phyloP scores from a whole-genome alignment of 2,888 invertebrate species.

The Glyphotaelius pellucidus region DNA sequence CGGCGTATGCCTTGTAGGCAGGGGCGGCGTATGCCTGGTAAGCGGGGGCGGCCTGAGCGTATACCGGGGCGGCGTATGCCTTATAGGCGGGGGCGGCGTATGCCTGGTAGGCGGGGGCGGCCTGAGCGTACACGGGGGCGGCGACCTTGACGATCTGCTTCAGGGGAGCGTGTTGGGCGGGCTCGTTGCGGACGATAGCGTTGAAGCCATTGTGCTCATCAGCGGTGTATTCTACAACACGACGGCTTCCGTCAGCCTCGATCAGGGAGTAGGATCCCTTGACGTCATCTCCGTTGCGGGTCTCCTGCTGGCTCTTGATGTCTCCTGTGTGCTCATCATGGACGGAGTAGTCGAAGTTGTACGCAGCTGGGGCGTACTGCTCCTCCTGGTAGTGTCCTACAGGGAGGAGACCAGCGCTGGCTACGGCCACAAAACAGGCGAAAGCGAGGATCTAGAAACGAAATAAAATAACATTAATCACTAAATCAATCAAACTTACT shows the following conservation, averaged over 20 bases:
- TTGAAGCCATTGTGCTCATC: conserved; percentile 69
- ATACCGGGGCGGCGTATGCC: conserved; percentile 47
- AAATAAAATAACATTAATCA: background rate
- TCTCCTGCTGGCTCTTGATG: conserved; percentile 74
- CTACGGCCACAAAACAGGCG: conserved; percentile 63
- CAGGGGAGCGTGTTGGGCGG: conserved; percentile 68
- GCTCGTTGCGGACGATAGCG: conserved; percentile 62
- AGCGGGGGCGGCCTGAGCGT: conserved; percentile 33
- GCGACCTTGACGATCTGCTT: conserved; percentile 41
- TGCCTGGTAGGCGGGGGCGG: conserved; percentile 30
- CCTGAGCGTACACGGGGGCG: conserved; percentile 40
- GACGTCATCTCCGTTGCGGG: conserved; percentile 73
- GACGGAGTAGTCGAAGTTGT: conserved; percentile 63
- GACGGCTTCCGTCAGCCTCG: conserved; percentile 72
- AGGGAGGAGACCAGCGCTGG: conserved; percentile 62
- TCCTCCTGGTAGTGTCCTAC: conserved; percentile 53
- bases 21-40: conserved; percentile 53
- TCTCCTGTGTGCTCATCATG: conserved; percentile 71
- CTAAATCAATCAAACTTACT: too few species aligned
- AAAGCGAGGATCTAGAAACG: conserved; percentile 60
- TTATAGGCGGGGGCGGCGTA: conserved; percentile 57
- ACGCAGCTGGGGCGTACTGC: conserved; percentile 55
- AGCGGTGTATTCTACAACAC: conserved; percentile 75
- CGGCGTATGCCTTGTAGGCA: conserved; percentile 36
- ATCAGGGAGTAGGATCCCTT: conserved; percentile 74